Percentiles rank a stretch among this genome's conserved stretches.
phyloP scores from a whole-genome alignment of 2,113 vertebrate genomes.

The Neofelis nebulosa region DNA sequence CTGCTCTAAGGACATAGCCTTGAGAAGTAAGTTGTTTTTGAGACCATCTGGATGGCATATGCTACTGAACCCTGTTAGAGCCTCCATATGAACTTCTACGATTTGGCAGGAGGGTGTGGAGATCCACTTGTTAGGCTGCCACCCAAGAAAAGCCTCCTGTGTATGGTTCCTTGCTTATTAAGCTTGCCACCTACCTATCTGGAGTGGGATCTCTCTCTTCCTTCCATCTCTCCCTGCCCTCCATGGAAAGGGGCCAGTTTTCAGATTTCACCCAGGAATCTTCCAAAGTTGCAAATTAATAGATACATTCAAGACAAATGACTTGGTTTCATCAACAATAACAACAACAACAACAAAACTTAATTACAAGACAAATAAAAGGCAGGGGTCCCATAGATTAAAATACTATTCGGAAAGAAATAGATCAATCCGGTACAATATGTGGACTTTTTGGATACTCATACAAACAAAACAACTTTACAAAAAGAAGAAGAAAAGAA shows the following conservation, averaged over 20 bases:
- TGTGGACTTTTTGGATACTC: not conserved
- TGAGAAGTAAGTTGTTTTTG: not conserved
- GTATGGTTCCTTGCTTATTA: not conserved
- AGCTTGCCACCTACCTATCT: not conserved
- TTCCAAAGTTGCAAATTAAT: not conserved
- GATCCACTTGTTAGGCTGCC: not conserved
- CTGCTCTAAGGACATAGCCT: not conserved
- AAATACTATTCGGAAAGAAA: not conserved
- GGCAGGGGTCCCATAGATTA: not conserved
- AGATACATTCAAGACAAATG: not conserved
- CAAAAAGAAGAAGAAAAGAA: not conserved
- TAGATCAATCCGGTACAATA: not conserved
- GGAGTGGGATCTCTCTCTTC: not conserved
- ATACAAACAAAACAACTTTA: not conserved
- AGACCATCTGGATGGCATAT: not conserved
- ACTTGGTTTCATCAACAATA: not conserved
- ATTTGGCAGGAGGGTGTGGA: not conserved
- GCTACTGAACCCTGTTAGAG: not conserved
- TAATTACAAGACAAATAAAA: not conserved
- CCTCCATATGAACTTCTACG: not conserved
- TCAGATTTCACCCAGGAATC: not conserved
- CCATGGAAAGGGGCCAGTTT: not conserved
- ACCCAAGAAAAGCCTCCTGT: not conserved
- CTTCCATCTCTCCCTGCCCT: not conserved
- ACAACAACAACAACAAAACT: not conserved